Base-by-base conservation (phyloP, 1,140 invertebrate genomes). In the Solenopsis invicta region DNA sequence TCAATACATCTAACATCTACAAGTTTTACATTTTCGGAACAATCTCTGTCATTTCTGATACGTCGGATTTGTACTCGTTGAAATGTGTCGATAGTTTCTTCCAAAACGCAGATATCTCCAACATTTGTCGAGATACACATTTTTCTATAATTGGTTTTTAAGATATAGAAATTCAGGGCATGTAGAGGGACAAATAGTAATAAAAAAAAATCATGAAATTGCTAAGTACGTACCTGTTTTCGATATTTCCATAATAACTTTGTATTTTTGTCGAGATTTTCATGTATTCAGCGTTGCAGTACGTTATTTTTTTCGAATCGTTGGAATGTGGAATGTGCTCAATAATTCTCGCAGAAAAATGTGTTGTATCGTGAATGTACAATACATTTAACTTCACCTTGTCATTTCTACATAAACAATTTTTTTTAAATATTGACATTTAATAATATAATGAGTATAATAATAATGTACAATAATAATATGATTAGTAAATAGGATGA, bases 261-360 rank as follows among this genome's bases (percentile, higher is more conserved):
- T 94, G 93, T 18, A 95, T 88, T 76, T 89, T 82, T 6, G 29
- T 64, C 4, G 75, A 41, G 59, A 91, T 88, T 62, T 77, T 45
- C 48, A 93, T 74, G n/a, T 91, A 91, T 13, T 93, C 86, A 10
- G 77, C 21, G 54, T 88, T 89, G 24, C 87, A 86, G n/a, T 89
- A 90, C 69, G 78, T 88, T 77, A 78, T 82, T 84, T 61, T 85
- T 67, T 78, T 67, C 9, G 24, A 71, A 34, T 13, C 50, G 64
- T 67, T 67, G 41, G 69, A 24, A 48, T 66, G 89, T 67, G 66
- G 69, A 52, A 37, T 92, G 71, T 87, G 93, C 85, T 92, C 88
- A 2, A 93, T 29, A 54, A 95, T 88, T 69, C 93, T 93, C 8
- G 92, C 94, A 54, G 94, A 93, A 86, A 93, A 93, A 71, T 95